Evolutionary conservation across 2,888 invertebrate genomes (phyloP).

Genomic region (Plebejus melissa): DNA sequence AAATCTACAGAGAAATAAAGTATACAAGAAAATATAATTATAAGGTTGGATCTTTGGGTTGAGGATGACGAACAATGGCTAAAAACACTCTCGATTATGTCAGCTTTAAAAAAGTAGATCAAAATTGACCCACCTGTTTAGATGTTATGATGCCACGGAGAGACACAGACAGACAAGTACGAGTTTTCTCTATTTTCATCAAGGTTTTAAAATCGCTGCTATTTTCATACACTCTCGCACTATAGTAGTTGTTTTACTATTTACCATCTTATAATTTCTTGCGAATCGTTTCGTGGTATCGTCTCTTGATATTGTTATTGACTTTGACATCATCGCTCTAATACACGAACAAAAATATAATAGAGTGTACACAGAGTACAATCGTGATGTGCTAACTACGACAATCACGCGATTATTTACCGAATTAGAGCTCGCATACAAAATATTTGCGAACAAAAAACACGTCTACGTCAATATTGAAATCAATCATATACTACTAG

Average conservation of each 20-base stretch:
- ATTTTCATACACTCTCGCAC: no score
- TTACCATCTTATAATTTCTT: not conserved
- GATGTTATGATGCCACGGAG: no score
- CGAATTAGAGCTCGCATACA: conserved; percentile 13
- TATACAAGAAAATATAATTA: no score
- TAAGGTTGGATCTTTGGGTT: no score
- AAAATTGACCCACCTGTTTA: no score
- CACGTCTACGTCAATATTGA: not conserved
- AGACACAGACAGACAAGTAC: no score
- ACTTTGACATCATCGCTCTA: conserved; percentile 15
- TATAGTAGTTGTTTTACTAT: not conserved
- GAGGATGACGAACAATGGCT: no score
- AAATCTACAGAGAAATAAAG: no score
- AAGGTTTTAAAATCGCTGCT: no score
- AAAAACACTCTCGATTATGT: no score
- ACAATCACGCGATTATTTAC: conserved; percentile 14
- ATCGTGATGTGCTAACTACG: conserved; percentile 13
- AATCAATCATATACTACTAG: not conserved
- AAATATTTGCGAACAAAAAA: conserved; percentile 23
- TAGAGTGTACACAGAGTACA: conserved; percentile 13
- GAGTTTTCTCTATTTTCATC: no score
- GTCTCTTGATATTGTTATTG: not conserved
- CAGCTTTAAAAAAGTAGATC: no score
- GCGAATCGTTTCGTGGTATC: not conserved
- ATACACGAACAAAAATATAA: conserved; percentile 17